phyloP scores from a whole-genome alignment of 2,888 invertebrate genomes.

The Microctonus brassicae region DNA sequence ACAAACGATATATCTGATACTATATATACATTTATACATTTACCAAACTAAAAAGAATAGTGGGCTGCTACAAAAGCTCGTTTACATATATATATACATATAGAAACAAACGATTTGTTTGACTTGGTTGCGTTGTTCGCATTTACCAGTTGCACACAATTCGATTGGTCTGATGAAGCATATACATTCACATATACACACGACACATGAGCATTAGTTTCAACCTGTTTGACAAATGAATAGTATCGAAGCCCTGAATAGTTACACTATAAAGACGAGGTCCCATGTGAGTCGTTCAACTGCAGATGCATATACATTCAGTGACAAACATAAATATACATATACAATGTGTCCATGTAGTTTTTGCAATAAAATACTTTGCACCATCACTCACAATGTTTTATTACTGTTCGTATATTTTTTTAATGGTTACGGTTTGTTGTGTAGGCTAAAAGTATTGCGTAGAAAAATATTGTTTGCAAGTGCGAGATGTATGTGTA shows the following conservation, averaged over 20 bases:
- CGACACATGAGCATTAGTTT: too few relatives aligned
- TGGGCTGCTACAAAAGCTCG: not conserved
- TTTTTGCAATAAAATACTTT: constrained; percentile 13
- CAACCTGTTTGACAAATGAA: constrained; percentile 31
- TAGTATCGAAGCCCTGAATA: constrained; percentile 18
- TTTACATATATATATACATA: constrained; percentile 6
- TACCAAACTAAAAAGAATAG: not conserved
- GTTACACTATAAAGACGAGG: constrained; percentile 12
- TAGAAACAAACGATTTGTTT: constrained; percentile 51
- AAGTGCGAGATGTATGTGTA: not conserved
- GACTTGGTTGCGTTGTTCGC: constrained; percentile 45
- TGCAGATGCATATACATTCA: constrained; percentile 1
- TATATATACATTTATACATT: too few relatives aligned
- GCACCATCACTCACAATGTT: constrained; percentile 25
- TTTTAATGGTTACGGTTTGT: constrained; percentile 12
- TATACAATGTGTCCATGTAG: not conserved
- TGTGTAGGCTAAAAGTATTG: not conserved
- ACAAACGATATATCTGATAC: not conserved
- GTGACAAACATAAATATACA: not conserved
- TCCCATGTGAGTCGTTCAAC: constrained; percentile 29
- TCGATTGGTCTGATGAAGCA: constrained; percentile 39
- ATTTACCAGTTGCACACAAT: constrained; percentile 50
- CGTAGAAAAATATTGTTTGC: constrained; percentile 21
- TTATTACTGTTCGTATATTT: constrained; percentile 20
- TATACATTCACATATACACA: constrained; percentile 10